A percentile compares a stretch with the other conserved stretches of the same genome.
Evolutionary conservation across 2,113 vertebrate species (phyloP).

Genomic region (Oceanodroma tethys): DNA sequence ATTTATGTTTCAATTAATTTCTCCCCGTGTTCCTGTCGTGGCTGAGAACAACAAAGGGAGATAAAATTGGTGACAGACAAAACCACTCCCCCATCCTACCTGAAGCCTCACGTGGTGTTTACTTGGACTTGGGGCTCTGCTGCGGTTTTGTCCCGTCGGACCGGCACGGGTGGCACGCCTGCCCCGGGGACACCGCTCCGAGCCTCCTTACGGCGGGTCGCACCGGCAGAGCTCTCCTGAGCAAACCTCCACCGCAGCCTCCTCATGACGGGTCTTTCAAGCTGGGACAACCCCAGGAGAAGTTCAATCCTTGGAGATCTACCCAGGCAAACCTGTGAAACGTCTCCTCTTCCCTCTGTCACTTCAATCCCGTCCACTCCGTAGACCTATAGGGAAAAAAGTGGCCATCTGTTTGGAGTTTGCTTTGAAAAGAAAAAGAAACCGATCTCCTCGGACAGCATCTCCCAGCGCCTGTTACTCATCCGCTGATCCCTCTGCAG

Average conservation of each 20-base stretch:
- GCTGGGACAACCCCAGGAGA: background rate
- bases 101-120: background rate
- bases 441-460: conserved; percentile 13
- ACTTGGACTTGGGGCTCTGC: background rate
- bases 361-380: background rate
- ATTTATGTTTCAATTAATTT: background rate
- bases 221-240: background rate
- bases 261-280: background rate
- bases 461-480: conserved; percentile 40
- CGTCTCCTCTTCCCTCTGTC: background rate
- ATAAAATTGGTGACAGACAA: background rate
- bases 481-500: conserved; percentile 11
- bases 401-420: conserved; percentile 70
- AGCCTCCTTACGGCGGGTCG: background rate
- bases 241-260: background rate
- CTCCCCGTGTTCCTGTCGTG: background rate
- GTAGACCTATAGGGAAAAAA: background rate
- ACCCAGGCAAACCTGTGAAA: background rate
- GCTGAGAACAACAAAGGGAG: background rate
- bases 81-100: background rate
- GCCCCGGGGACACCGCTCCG: background rate
- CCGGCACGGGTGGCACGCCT: fast-evolving
- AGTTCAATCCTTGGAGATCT: background rate
- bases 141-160: background rate
- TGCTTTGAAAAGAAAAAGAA: conserved; percentile 43